Evolutionary conservation across 1,140 invertebrate species (phyloP).

Genomic region (Battus philenor): DNA sequence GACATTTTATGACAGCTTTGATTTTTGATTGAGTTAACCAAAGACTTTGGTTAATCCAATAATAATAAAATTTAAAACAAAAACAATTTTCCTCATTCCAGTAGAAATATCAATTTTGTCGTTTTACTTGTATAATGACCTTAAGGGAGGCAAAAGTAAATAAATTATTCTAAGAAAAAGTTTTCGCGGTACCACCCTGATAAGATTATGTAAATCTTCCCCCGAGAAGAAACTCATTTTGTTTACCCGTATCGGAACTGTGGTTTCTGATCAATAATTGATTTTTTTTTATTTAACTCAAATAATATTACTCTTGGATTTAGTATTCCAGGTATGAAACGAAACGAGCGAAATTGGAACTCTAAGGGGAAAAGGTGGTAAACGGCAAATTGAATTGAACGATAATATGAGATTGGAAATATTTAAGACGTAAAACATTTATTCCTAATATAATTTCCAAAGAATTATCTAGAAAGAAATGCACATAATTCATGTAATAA

Average conservation of each 20-base stretch:
- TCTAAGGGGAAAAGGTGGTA: not conserved
- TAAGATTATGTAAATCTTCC: conserved; percentile 41
- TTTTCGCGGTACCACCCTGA: conserved; percentile 20
- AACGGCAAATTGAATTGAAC: not conserved
- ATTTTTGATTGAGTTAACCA: too few relatives aligned
- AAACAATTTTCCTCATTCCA: conserved; percentile 29
- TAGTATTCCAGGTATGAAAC: too few relatives aligned
- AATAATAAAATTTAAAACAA: conserved; percentile 16
- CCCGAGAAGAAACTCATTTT: conserved; percentile 17
- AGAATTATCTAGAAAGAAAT: too few relatives aligned
- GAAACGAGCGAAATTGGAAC: not conserved
- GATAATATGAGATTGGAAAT: not conserved
- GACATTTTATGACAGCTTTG: too few relatives aligned
- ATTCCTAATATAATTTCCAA: too few relatives aligned
- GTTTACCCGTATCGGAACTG: conserved; percentile 4
- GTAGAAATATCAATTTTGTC: conserved; percentile 31
- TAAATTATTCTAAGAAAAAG: conserved; percentile 41
- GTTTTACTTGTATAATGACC: conserved; percentile 24
- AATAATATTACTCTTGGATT: conserved; percentile 8
- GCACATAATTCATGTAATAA: too few relatives aligned
- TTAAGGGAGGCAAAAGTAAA: conserved; percentile 26
- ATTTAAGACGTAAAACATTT: too few relatives aligned
- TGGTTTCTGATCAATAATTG: conserved; percentile 14
- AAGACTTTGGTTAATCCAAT: too few relatives aligned
- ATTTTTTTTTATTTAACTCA: conserved; percentile 11